Conservation (phyloP, 2,888 invertebrate species). For the Creontiades dilutus region DNA sequence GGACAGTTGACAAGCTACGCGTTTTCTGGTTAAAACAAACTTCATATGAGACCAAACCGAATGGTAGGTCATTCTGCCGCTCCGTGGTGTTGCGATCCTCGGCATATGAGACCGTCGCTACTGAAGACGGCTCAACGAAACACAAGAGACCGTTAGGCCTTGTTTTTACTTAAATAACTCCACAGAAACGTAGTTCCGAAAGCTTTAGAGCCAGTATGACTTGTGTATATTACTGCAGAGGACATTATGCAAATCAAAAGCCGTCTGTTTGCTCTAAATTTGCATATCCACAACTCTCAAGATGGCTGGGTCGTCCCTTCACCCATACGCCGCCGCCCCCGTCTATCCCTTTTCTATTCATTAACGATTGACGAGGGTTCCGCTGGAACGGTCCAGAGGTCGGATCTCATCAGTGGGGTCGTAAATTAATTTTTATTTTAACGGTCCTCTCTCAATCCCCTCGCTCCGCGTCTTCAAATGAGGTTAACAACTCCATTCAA, state of each 20-base stretch:
- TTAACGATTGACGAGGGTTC: slow-evolving; percentile 60
- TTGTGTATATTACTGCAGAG: slow-evolving; percentile 70
- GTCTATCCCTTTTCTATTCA: slow-evolving; percentile 25
- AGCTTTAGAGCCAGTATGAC: slow-evolving; percentile 67
- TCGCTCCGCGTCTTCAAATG: background rate
- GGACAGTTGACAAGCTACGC: too few species aligned
- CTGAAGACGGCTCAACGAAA: background rate
- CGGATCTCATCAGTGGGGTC: background rate
- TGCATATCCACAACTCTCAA: slow-evolving; percentile 70
- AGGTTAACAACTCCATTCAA: slow-evolving; percentile 33
- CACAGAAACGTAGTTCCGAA: slow-evolving; percentile 60
- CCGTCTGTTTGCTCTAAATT: slow-evolving; percentile 65
- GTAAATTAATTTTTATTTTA: slow-evolving; percentile 45
- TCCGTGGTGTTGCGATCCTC: background rate
- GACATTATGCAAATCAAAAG: slow-evolving; percentile 69
- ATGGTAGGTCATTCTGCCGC: too few species aligned
- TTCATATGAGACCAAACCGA: too few species aligned
- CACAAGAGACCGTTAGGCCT: background rate
- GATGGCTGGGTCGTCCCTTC: slow-evolving; percentile 42
- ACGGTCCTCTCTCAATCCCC: background rate
- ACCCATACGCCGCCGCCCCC: background rate
- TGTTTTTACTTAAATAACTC: slow-evolving; percentile 60
- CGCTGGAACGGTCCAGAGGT: background rate
- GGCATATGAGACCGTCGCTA: background rate
- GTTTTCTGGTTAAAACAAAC: too few species aligned